Evolutionary conservation across 1,140 invertebrate species (phyloP).

Genomic region (Ridgeia piscesae): DNA sequence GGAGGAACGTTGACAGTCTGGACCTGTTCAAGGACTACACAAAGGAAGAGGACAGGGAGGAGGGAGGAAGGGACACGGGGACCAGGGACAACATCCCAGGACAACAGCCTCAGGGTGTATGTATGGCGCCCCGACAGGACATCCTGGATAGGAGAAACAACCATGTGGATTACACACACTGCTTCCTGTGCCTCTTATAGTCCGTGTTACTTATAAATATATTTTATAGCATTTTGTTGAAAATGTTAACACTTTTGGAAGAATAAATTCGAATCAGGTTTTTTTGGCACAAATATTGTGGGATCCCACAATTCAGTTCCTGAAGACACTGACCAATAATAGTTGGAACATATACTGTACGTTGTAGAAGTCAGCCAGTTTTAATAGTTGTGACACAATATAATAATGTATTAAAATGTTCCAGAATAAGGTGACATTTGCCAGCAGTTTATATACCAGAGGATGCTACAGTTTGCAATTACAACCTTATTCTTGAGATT

Average conservation of each 20-base stretch:
- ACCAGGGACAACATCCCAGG: background rate
- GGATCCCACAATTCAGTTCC: too few species aligned
- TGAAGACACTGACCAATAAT: too few species aligned
- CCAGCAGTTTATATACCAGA: too few species aligned
- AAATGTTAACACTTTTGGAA: too few species aligned
- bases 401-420: too few species aligned
- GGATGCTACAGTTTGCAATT: background rate
- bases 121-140: background rate
- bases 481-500: background rate
- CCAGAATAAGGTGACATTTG: too few species aligned
- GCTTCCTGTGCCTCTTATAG: background rate
- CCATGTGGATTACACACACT: background rate
- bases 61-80: background rate
- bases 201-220: background rate
- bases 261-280: too few species aligned
- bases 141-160: background rate
- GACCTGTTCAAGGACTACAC: slow-evolving; percentile 19
- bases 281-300: too few species aligned
- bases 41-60: background rate
- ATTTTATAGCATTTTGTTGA: too few species aligned
- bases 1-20: background rate
- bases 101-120: background rate
- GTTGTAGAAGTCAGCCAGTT: too few species aligned
- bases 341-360: too few species aligned
- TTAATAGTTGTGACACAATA: too few species aligned